Evolutionary conservation across 30 jellyfish, hydroid and myxozoan genomes (phyloP).

Genomic region (Hydractinia echinata): DNA sequence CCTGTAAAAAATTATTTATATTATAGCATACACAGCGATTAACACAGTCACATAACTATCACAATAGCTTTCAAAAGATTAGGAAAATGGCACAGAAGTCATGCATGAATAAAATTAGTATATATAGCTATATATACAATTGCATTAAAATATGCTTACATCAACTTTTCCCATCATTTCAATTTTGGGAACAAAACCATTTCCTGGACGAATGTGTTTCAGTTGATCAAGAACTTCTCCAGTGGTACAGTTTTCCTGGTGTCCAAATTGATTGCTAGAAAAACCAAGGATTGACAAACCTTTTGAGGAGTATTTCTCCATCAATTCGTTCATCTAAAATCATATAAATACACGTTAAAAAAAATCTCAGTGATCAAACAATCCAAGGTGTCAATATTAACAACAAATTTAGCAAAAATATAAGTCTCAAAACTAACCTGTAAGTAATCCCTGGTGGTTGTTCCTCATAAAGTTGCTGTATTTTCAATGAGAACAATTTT

Average conservation of each 20-base stretch:
- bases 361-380: neutral
- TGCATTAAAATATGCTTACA: constrained; percentile 14
- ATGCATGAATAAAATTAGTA: too few species aligned
- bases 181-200: constrained; percentile 66
- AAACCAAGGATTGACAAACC: constrained; percentile 76
- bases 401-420: neutral
- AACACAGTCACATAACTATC: neutral
- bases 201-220: constrained; percentile 77
- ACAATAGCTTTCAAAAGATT: neutral
- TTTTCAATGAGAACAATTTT: constrained; percentile 55
- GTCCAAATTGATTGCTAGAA: constrained; percentile 85
- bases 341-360: constrained; percentile 14
- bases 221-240: constrained; percentile 37
- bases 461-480: constrained; percentile 75
- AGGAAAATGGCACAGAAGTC: neutral
- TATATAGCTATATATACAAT: too few species aligned
- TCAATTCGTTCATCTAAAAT: constrained; percentile 67
- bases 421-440: constrained; percentile 26
- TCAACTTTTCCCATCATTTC: constrained; percentile 48
- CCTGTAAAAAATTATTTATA: constrained; percentile 12
- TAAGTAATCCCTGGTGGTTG: constrained; percentile 77
- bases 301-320: constrained; percentile 55
- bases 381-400: neutral
- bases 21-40: neutral
- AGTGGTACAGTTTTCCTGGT: constrained; percentile 55